Percentiles rank a stretch among this genome's conserved stretches.
Conservation (phyloP, 1,140 invertebrate genomes). For the Colletes latitarsis region DNA sequence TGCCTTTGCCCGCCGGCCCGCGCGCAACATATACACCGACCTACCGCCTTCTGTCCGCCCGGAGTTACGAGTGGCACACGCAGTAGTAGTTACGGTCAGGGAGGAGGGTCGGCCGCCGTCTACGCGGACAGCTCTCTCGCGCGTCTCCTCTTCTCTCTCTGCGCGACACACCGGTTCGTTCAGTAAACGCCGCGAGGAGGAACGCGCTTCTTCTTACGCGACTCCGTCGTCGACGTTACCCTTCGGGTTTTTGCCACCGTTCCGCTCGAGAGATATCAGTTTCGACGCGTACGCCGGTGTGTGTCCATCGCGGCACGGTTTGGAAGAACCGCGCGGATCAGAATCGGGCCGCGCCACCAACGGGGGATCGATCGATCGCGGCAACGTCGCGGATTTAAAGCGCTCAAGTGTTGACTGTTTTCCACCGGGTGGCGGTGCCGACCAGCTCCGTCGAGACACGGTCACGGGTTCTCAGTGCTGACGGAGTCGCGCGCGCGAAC, state of each 20-base stretch:
- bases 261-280: constrained; percentile 5
- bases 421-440: neutral
- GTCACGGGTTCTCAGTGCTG: no score
- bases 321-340: constrained; percentile 11
- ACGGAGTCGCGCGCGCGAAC: neutral
- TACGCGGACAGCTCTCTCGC: constrained; percentile 55
- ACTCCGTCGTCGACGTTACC: constrained; percentile 23
- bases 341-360: neutral
- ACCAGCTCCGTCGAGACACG: neutral
- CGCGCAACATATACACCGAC: constrained; percentile 40
- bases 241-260: neutral
- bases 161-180: constrained; percentile 24
- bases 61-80: constrained; percentile 66
- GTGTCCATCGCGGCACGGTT: constrained; percentile 1
- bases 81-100: constrained; percentile 59
- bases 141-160: constrained; percentile 52
- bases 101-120: constrained; percentile 58
- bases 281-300: constrained; percentile 19
- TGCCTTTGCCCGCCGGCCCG: constrained; percentile 50
- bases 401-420: neutral
- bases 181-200: constrained; percentile 52
- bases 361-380: constrained; percentile 16
- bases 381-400: constrained; percentile 5
- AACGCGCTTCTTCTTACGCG: constrained; percentile 50
- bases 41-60: constrained; percentile 57